Conservation (phyloP, 2,888 invertebrate genomes). For the Trissolcus japonicus region DNA sequence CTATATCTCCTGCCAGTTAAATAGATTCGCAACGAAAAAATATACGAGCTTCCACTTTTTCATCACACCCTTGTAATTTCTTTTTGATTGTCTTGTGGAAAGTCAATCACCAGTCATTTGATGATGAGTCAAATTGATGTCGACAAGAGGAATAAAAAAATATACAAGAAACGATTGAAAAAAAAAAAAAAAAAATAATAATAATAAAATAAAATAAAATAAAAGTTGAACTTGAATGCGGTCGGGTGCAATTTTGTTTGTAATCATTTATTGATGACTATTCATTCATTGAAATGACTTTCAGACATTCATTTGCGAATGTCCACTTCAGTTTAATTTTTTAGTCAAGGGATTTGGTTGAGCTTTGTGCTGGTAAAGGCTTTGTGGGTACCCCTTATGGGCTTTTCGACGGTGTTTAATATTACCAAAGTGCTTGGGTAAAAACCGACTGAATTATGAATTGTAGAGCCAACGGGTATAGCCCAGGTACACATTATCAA, state of each 20-base stretch:
- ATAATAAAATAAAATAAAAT: no score
- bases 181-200: no score
- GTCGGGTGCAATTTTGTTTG: no score
- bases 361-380: slow-evolving; percentile 72
- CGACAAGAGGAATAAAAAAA: no score
- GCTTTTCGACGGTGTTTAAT: slow-evolving; percentile 69
- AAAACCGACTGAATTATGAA: slow-evolving; percentile 72
- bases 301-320: no score
- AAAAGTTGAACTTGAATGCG: no score
- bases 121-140: no score
- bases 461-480: slow-evolving; percentile 57
- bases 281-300: no score
- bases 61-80: slow-evolving; percentile 30
- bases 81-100: slow-evolving; percentile 6
- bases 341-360: slow-evolving; percentile 56
- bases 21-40: slow-evolving; percentile 17
- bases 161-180: no score
- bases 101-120: no score
- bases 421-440: slow-evolving; percentile 73
- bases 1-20: slow-evolving; percentile 32
- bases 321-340: slow-evolving; percentile 40
- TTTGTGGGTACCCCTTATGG: slow-evolving; percentile 69
- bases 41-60: slow-evolving; percentile 34
- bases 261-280: no score
- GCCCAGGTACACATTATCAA: slow-evolving; percentile 60